These are phyloP conservation scores for Pantherophis alleghaniensis DNA, from an alignment of 2,797 vertebrate species.

Conservation along the genomic window DNA sequence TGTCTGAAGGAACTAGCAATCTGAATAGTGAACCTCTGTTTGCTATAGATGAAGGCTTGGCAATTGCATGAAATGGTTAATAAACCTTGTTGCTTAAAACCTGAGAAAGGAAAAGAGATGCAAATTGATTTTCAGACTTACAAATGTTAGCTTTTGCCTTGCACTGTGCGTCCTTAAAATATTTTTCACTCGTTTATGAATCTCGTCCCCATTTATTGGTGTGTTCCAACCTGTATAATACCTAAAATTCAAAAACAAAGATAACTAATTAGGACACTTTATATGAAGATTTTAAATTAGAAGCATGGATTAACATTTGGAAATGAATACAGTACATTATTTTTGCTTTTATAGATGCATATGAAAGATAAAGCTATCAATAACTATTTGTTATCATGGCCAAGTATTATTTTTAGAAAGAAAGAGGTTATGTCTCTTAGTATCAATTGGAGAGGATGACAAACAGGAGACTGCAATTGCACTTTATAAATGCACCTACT, in stretches of 20 bases:
- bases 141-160: conserved; percentile 69
- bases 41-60: not conserved
- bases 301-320: conserved; percentile 29
- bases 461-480: not conserved
- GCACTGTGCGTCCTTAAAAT: conserved; percentile 85
- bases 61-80: not conserved
- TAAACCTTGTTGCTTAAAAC: not conserved
- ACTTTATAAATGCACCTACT: not conserved
- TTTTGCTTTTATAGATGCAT: conserved; percentile 25
- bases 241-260: conserved; percentile 69
- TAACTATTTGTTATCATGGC: not conserved
- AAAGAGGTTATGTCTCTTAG: not conserved
- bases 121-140: conserved; percentile 58
- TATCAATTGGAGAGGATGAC: not conserved
- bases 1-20: not conserved
- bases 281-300: not conserved
- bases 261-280: not conserved
- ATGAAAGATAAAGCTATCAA: not conserved
- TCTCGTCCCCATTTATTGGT: conserved; percentile 85
- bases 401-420: not conserved
- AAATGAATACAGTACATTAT: not conserved
- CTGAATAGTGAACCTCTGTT: not conserved
- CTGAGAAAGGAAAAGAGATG: not conserved
- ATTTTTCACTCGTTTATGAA: conserved; percentile 88
- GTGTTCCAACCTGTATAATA: conserved; percentile 76